Evolutionary conservation across 2,797 vertebrate genomes (phyloP), one percentile per base, ranked within the genome.

Genomic region (Thalassophryne amazonica): DNA sequence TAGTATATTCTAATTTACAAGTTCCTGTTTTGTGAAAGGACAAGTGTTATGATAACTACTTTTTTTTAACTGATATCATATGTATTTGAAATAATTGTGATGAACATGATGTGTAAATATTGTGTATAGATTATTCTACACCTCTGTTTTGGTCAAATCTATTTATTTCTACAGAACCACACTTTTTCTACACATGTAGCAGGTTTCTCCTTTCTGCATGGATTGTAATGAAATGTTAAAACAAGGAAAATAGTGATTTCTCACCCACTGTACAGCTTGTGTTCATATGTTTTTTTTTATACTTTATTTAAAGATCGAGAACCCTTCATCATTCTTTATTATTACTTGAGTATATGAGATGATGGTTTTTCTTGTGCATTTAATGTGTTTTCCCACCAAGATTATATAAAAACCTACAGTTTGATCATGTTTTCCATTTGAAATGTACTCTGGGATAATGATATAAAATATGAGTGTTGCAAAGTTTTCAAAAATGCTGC

Each of bases 231-330:
- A 72, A 61, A 73, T 64, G 24, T 54, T 68, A 28, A 64, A 47
- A 62, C 3, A 32, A 49, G 13, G 28, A 35, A 33, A 46, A 20
- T 28, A 25, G 39, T 12, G 41, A 63, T 58, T 47, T 11, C 13
- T 46, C 61, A 56, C 50, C 67, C 35, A 68, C 73, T 84, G 74
- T 87, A 84, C 69, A 86, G 58, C 80, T 75, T 83, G 48, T 55
- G 78, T 69, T 67, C 43, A 69, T 18, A 40, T 71, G 48, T 71
- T 57, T 74, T 67, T n/a, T 85, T 87, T 88, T 89, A 65, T 89
- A 89, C 74, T 80, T 80, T 56, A 86, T 81, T n/a, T 87, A 89
- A 89, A 90, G 21, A 81, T 69, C 57, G 64, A 60, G 64, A 67
- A 64, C 43, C 63, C 28, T 81, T 71, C 74, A 60, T 35, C 62